Evolutionary conservation across 1,140 invertebrate genomes (phyloP).

Genomic region (Ceratosolen fusciceps): DNA sequence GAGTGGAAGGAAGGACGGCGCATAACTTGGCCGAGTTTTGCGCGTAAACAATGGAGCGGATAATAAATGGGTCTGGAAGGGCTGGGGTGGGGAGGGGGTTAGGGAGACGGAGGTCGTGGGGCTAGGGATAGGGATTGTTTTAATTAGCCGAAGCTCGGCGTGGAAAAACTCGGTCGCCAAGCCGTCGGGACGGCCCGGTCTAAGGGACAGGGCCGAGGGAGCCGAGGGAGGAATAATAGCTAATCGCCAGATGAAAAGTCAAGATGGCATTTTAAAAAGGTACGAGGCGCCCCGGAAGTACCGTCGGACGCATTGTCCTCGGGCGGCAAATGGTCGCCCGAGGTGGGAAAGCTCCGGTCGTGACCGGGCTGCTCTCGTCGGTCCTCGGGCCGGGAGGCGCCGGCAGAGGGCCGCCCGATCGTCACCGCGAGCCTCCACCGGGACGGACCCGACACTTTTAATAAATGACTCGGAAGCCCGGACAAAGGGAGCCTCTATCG

Average conservation of each 20-base stretch:
- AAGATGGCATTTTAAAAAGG: not conserved
- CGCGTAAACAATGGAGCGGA: too few relatives aligned
- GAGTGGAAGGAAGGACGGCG: too few relatives aligned
- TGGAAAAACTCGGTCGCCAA: too few relatives aligned
- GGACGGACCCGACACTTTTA: not conserved
- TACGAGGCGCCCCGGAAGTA: not conserved
- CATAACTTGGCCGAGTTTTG: too few relatives aligned
- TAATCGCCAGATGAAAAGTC: not conserved
- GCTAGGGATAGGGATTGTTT: too few relatives aligned
- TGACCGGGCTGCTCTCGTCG: slow-evolving; percentile 56
- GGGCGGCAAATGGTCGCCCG: not conserved
- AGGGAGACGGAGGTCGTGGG: too few relatives aligned
- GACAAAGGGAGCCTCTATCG: not conserved
- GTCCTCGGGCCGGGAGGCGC: slow-evolving; percentile 47
- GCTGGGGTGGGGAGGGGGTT: too few relatives aligned
- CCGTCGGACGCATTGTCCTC: not conserved
- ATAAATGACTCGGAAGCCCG: not conserved
- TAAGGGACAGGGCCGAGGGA: too few relatives aligned
- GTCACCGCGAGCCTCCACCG: not conserved
- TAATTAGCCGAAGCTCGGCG: too few relatives aligned
- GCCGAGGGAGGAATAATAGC: too few relatives aligned
- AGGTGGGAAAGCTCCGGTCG: slow-evolving; percentile 3
- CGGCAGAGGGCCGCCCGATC: slow-evolving; percentile 27
- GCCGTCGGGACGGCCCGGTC: too few relatives aligned
- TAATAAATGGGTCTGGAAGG: too few relatives aligned